Evolutionary conservation across 1,140 invertebrate species (phyloP), one percentile per base, ranked within the genome.

Genomic region (Formica exsecta): DNA sequence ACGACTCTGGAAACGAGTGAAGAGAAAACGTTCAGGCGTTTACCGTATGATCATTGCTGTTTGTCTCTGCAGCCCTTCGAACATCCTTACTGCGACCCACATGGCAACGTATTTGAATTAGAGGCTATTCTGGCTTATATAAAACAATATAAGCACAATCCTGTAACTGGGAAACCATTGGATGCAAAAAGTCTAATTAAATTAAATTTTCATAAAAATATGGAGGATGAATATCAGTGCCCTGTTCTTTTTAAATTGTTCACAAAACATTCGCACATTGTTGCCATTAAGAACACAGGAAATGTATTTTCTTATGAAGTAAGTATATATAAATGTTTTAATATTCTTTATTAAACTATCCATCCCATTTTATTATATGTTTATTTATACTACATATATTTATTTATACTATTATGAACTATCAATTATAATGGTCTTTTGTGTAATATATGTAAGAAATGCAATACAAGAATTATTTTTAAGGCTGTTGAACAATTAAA

Each of bases 291-390:
- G 86, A 97, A 96, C 7, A 99, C 98, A 64, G 99, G 99, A 65
- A 99, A 99, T 97, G 99, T 99, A 0, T 99, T 98, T 95, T 98
- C 97, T 0, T 97, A 97, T 95, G 99, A 99, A 94, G 97, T 97
- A 93, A 90, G 85, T 89, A 61, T 32, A 77, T 36, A 70, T 76
- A n/a, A 71, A 44, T 75, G 51, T 57, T 32, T 44, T 41, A 65
- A 65, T 61, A 64, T 62, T 61, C 79, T 54, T 70, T 16, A 64
- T 75, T 57, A 51, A 68, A 62, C 13, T 51, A 68, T 38, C 4
- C 7, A 38, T 38, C 59, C 48, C 7, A 54, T 64, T 54, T 36
- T 62, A 38, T 2, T 57, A 3, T 5, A 32, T 59, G 44, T 38
- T 74, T 41, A 16, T 2, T 51, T 70, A 75, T 68, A 68, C 25